Evolutionary conservation across 2,888 invertebrate genomes (phyloP), one percentile per base, ranked within the genome.

Genomic region (Cryptus armator): DNA sequence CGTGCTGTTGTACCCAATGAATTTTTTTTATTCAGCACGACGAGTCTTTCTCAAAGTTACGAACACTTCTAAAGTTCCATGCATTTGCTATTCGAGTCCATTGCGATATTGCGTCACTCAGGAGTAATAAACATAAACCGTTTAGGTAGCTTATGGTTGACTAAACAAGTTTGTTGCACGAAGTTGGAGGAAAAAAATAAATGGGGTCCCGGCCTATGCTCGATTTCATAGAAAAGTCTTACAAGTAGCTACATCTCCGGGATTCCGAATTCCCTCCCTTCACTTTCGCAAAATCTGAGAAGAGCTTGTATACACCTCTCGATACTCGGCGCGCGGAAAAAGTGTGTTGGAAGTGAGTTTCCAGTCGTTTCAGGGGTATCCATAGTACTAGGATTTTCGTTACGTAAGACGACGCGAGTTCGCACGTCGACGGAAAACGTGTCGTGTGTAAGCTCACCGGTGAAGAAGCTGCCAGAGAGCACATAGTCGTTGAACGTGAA

Each of bases 381-480:
- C 46, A 43, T 46, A n/a, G 46, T 10, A n/a, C 62, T 46, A 74
- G 16, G 3, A 56, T n/a, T 62, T 46, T 62, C 59, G 59, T 29
- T 74, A 48, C 74, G 62, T 74, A 62, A 56, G 32, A 16, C 19
- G 46, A 37, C 48, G 46, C 75, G 64, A 64, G 32, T 37, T 75
- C 48, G 64, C 32, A 64, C 64, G 48, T 51, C 46, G 62, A 64
- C 37, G 12, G 14, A 32, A 62, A 62, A 6, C 32, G 37, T 75
- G 64, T 71, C 78, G 66, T 62, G 19, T 71, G 64, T 53, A 76
- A 66, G 53, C 71, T 71, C 71, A 82, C 29, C 56, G 48, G 44
- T 59, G 43, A 46, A 67, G 79, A 80, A 76, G 75, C 81, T 70
- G 19, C 62, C 51, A 29, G 19, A 76, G 51, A 66, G 66, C 9